A percentile compares a stretch with the other conserved stretches of the same genome.
Evolutionary conservation across 2,888 invertebrate species (phyloP).

Genomic region (Ormia ochracea): DNA sequence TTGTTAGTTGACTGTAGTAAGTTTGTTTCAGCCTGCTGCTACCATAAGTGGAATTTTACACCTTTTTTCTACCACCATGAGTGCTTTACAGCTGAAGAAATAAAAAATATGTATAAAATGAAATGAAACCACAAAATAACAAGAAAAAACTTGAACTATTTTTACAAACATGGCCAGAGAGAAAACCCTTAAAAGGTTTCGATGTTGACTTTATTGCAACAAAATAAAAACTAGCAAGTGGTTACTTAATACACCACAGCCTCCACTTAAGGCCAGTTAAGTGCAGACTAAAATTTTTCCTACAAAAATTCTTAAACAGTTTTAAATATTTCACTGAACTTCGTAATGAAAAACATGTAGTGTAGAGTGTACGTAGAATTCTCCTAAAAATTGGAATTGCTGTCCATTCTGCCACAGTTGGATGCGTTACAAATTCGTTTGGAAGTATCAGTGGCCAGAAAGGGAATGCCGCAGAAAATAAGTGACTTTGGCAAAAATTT

Average conservation of each 20-base stretch:
- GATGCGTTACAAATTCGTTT: too few relatives aligned
- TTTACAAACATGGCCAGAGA: slow-evolving; percentile 47
- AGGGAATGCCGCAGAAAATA: too few relatives aligned
- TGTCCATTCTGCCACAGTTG: too few relatives aligned
- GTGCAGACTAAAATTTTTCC: not conserved
- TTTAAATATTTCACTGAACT: too few relatives aligned
- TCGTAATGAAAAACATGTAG: too few relatives aligned
- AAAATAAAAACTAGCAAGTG: slow-evolving; percentile 10
- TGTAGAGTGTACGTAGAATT: too few relatives aligned
- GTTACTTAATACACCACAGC: slow-evolving; percentile 22
- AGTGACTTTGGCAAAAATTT: too few relatives aligned
- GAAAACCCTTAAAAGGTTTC: slow-evolving; percentile 60
- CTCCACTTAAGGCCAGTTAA: slow-evolving; percentile 14
- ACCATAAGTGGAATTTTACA: slow-evolving; percentile 62
- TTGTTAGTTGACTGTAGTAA: slow-evolving; percentile 21
- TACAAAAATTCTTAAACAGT: too few relatives aligned
- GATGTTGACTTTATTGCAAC: slow-evolving; percentile 45
- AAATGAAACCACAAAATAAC: slow-evolving; percentile 50
- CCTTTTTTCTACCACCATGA: slow-evolving; percentile 56
- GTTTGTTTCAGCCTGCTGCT: slow-evolving; percentile 42
- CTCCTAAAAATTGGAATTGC: too few relatives aligned
- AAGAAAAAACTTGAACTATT: slow-evolving; percentile 46
- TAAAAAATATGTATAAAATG: slow-evolving; percentile 43
- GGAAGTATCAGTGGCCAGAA: too few relatives aligned
- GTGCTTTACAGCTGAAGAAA: slow-evolving; percentile 10